phyloP scores from a whole-genome alignment of 1,140 invertebrate species.

The Trinorchestia longiramus region DNA sequence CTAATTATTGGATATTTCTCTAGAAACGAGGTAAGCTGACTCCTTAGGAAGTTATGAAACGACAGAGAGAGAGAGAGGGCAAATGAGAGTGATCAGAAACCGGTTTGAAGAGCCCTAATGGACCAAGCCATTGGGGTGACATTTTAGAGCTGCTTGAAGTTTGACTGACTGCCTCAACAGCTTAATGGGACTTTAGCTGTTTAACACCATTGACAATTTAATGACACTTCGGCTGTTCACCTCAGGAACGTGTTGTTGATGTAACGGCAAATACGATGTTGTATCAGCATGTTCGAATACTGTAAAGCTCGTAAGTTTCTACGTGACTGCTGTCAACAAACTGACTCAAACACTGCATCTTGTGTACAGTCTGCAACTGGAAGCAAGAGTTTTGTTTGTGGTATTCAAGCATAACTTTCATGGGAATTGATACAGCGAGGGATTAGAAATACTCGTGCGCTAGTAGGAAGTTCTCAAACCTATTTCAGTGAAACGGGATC shows the following conservation, averaged over 20 bases:
- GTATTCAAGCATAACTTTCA: background rate
- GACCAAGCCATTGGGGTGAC: background rate
- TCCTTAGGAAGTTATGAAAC: slow-evolving; percentile 43
- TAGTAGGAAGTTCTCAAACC: no score
- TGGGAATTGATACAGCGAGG: background rate
- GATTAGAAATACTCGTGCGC: no score
- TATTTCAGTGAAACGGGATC: no score
- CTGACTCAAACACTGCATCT: no score
- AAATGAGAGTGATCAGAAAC: background rate
- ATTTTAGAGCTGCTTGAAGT: background rate
- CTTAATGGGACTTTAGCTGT: background rate
- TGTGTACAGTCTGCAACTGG: no score
- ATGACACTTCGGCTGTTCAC: background rate
- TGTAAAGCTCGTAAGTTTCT: no score
- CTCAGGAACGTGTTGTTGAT: background rate
- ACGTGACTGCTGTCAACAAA: no score
- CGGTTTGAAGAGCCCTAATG: background rate
- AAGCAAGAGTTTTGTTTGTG: background rate
- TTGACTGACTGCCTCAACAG: background rate
- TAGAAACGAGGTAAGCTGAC: slow-evolving; percentile 26
- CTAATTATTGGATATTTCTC: slow-evolving; percentile 23
- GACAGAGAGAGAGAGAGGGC: background rate
- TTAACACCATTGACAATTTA: background rate
- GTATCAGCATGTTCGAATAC: no score
- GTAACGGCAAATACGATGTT: no score